These are phyloP conservation scores for Leptatherina wallacei DNA, from an alignment of 2,797 vertebrate genomes.

Conservation along the genomic window DNA sequence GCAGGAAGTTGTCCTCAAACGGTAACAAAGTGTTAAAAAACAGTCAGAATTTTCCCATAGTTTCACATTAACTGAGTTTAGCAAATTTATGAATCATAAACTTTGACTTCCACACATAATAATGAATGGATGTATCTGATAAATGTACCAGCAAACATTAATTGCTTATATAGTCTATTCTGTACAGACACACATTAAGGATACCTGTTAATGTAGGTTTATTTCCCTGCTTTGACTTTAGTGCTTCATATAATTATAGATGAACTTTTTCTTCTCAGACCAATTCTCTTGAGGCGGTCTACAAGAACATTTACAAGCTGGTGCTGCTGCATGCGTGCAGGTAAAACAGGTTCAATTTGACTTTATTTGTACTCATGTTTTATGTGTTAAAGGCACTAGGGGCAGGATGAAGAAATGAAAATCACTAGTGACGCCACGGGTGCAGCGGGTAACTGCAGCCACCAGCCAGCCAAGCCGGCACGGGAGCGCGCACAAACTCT, in stretches of 20 bases:
- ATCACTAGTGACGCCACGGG: too few relatives aligned
- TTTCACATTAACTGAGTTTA: neutral
- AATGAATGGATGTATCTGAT: neutral
- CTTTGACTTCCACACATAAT: neutral
- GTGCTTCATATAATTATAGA: neutral
- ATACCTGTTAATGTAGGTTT: neutral
- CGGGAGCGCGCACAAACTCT: too few relatives aligned
- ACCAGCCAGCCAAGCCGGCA: too few relatives aligned
- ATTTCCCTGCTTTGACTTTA: neutral
- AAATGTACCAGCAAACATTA: neutral
- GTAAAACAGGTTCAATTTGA: conserved; percentile 64
- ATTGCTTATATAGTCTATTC: neutral
- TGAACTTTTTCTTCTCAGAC: conserved; percentile 75
- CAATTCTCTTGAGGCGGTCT: conserved; percentile 87
- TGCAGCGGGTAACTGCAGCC: too few relatives aligned
- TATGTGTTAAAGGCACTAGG: too few relatives aligned
- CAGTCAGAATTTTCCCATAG: conserved; percentile 3
- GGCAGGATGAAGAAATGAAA: too few relatives aligned
- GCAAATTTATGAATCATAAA: neutral
- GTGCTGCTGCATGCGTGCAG: conserved; percentile 94
- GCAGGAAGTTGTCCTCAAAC: neutral
- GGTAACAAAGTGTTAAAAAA: neutral
- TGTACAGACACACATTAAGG: neutral
- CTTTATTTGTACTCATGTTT: neutral
- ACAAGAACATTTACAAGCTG: conserved; percentile 89